These are phyloP conservation scores for Protaetia brevitarsis DNA, from an alignment of 1,140 invertebrate species.

Conservation along the genomic window DNA sequence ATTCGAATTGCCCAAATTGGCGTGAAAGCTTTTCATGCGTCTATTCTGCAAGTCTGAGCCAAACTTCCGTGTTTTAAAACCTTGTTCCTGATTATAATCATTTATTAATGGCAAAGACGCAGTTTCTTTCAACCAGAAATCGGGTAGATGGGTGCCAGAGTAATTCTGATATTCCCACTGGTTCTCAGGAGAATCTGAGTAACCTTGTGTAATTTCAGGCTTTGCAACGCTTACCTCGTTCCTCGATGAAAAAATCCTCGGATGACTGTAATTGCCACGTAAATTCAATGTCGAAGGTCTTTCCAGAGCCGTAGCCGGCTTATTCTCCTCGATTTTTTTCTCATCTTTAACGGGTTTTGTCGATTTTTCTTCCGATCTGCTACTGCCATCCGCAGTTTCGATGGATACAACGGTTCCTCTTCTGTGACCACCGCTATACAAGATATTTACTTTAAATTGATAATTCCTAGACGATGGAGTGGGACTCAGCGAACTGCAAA, in stretches of 20 bases:
- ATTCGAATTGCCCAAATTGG: background rate
- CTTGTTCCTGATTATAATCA: background rate
- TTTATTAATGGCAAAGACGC: background rate
- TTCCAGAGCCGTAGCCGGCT: background rate
- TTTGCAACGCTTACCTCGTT: background rate
- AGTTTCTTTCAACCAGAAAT: background rate
- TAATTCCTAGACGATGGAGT: background rate
- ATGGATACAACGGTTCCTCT: conserved; percentile 7
- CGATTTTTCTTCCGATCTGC: background rate
- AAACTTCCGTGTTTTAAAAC: background rate
- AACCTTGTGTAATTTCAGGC: background rate
- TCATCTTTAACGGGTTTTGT: background rate
- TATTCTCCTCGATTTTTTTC: background rate
- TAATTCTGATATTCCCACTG: background rate
- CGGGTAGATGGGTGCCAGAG: background rate
- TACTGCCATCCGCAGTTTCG: background rate
- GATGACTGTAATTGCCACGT: background rate
- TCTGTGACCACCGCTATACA: background rate
- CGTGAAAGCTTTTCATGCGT: background rate
- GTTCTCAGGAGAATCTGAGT: background rate
- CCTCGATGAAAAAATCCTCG: background rate
- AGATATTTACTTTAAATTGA: background rate
- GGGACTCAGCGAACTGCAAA: conserved; percentile 19
- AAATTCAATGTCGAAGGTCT: background rate
- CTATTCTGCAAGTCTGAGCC: background rate